A percentile compares a stretch with the other conserved stretches of the same genome.
These are phyloP conservation scores for Ceyx cyanopectus DNA, from an alignment of 2,113 vertebrate genomes.

Conservation along the genomic window DNA sequence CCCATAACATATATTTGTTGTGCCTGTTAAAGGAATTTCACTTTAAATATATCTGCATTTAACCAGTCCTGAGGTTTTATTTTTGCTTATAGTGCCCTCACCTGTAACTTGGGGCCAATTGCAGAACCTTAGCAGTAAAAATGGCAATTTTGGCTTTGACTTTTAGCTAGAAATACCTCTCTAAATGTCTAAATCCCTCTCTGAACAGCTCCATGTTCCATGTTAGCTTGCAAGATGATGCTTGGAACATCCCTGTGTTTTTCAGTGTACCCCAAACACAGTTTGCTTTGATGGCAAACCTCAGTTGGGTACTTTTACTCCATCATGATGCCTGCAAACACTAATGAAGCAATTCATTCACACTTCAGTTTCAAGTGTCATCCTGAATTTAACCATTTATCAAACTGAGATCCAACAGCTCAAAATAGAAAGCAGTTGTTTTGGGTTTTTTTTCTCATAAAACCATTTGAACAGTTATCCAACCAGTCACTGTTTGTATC, in stretches of 20 bases:
- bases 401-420: neutral
- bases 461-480: neutral
- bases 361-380: neutral
- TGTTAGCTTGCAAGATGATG: neutral
- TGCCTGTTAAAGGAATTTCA: neutral
- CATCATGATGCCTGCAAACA: neutral
- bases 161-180: neutral
- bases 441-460: no score
- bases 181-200: neutral
- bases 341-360: neutral
- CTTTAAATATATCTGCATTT: neutral
- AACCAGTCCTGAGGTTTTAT: neutral
- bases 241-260: neutral
- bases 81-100: slow-evolving; percentile 69
- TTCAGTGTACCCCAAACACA: neutral
- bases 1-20: neutral
- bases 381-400: neutral
- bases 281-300: neutral
- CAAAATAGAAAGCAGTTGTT: neutral
- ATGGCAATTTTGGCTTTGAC: neutral
- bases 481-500: neutral
- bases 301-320: neutral
- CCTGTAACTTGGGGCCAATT: slow-evolving; percentile 57
- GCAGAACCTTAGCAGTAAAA: slow-evolving; percentile 14
- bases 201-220: neutral